These are phyloP conservation scores for Drosophila affinis DNA, from an alignment of 2,888 invertebrate genomes.

Conservation along the genomic window DNA sequence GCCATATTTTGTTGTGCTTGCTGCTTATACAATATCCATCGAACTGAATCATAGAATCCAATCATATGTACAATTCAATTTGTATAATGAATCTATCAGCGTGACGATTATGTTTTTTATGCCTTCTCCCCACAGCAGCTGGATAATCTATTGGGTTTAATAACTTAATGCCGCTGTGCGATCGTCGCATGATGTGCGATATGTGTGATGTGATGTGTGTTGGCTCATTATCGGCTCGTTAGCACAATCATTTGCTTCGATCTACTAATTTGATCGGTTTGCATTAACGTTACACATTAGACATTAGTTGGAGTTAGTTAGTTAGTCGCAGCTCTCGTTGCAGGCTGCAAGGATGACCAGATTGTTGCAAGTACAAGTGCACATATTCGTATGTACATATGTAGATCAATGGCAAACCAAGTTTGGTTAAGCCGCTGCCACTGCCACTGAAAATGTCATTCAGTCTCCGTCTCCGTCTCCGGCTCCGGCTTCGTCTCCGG, in stretches of 20 bases:
- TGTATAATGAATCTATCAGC: conserved; percentile 36
- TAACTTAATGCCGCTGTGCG: conserved; percentile 34
- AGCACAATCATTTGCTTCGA: conserved; percentile 49
- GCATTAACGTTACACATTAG: conserved; percentile 20
- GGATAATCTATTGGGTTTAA: conserved; percentile 34
- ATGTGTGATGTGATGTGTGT: conserved; percentile 20
- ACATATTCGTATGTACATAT: conserved; percentile 45
- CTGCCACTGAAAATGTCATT: conserved; percentile 62
- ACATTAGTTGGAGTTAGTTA: conserved; percentile 28
- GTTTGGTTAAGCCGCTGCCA: conserved; percentile 67
- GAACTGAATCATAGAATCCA: conserved; percentile 20
- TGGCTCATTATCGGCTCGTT: conserved; percentile 67
- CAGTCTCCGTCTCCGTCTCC: conserved; percentile 13
- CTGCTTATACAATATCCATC: conserved; percentile 19
- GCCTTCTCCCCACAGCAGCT: conserved; percentile 12
- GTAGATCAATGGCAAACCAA: conserved; percentile 80
- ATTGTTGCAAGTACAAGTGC: conserved; percentile 63
- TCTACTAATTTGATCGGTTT: conserved; percentile 50
- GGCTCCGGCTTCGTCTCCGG: conserved; percentile 38
- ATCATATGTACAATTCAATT: conserved; percentile 29
- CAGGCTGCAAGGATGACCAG: conserved; percentile 75
- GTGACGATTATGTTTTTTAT: conserved; percentile 31
- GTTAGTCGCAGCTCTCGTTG: conserved; percentile 17
- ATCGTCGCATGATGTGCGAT: conserved; percentile 1
- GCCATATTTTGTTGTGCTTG: not conserved